These are phyloP conservation scores for Characodon lateralis DNA, from an alignment of 2,797 vertebrate genomes.

Conservation along the genomic window DNA sequence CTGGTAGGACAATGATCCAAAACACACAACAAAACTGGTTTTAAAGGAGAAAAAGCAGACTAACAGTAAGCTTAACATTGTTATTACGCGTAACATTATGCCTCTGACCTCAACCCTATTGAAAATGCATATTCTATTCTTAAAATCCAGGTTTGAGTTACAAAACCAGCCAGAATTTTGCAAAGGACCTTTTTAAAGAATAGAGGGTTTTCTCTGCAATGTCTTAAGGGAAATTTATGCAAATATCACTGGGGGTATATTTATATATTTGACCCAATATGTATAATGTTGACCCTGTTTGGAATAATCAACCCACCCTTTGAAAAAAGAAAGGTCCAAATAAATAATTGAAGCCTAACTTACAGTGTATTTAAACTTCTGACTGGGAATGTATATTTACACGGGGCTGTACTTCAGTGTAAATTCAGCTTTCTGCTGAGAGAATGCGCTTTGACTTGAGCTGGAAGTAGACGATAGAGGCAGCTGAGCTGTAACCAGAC, in stretches of 20 bases:
- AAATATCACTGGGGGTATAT: neutral
- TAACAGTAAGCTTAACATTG: too few species aligned
- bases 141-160: too few species aligned
- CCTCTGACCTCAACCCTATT: neutral
- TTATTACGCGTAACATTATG: too few species aligned
- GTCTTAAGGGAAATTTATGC: too few species aligned
- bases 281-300: neutral
- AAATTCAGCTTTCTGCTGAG: too few species aligned
- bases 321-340: neutral
- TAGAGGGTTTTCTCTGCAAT: too few species aligned
- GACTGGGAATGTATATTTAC: neutral
- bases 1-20: too few species aligned
- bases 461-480: constrained; percentile 19
- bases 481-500: neutral
- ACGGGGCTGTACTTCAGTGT: neutral
- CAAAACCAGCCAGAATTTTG: too few species aligned
- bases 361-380: neutral
- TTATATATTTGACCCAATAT: too few species aligned
- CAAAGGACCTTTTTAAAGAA: too few species aligned
- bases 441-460: neutral
- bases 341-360: neutral
- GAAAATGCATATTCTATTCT: neutral
- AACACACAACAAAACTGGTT: too few species aligned
- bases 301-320: neutral
- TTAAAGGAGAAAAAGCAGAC: too few species aligned